Percentiles rank a stretch among this genome's conserved stretches.
Evolutionary conservation across 2,797 vertebrate species (phyloP).

Genomic region (Centropyge bicolor): DNA sequence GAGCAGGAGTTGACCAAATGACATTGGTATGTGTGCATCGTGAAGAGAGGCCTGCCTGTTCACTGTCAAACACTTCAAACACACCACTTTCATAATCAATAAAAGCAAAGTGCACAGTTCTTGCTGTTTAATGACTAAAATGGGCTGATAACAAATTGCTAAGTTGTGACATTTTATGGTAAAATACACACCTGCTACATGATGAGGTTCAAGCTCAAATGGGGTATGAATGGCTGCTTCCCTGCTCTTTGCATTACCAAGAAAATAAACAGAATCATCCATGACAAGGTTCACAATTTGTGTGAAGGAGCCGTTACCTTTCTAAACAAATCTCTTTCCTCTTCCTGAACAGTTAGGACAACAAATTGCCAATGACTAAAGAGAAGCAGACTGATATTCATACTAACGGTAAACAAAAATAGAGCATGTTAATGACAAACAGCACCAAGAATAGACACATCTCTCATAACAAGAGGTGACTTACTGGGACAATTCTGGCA

Average conservation of each 20-base stretch:
- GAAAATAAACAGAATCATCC: constrained; percentile 50
- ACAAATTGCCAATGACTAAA: constrained; percentile 71
- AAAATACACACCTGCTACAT: constrained; percentile 21
- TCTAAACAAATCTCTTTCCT: constrained; percentile 60
- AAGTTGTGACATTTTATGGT: constrained; percentile 49
- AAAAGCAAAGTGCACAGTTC: constrained; percentile 9
- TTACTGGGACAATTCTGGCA: background rate
- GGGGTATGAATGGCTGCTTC: constrained; percentile 53
- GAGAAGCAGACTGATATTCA: constrained; percentile 61
- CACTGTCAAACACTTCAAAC: constrained; percentile 59
- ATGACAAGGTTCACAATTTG: constrained; percentile 31
- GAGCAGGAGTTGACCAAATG: constrained; percentile 60
- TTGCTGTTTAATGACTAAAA: constrained; percentile 45
- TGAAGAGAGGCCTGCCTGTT: constrained; percentile 53
- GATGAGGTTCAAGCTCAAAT: constrained; percentile 43
- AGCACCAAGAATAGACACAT: constrained; percentile 30
- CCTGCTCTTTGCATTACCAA: constrained; percentile 42
- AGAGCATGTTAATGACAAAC: constrained; percentile 59
- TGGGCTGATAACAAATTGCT: constrained; percentile 20
- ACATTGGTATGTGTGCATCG: constrained; percentile 62
- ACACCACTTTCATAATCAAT: constrained; percentile 55
- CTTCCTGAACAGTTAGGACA: constrained; percentile 50
- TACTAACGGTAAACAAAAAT: constrained; percentile 32
- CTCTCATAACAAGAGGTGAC: constrained; percentile 28
- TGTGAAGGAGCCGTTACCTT: constrained; percentile 42